Conservation (phyloP, 37 sponge, comb jelly and placozoan genomes). For the Amphimedon queenslandica region DNA sequence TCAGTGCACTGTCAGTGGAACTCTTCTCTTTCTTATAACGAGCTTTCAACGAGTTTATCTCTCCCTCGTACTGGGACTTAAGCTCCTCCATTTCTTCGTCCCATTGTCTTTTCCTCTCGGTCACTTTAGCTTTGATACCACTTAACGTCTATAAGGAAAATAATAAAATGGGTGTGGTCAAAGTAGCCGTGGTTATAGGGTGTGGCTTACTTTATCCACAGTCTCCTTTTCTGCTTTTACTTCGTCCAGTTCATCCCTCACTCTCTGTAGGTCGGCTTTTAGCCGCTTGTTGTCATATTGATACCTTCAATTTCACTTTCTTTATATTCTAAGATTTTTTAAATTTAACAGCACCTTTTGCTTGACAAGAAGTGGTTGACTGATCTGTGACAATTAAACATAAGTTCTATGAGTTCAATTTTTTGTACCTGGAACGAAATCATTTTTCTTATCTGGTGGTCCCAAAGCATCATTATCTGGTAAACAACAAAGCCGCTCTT, state of each 20-base stretch:
- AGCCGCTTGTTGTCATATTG: too few species aligned
- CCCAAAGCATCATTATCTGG: too few species aligned
- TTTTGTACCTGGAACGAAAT: too few species aligned
- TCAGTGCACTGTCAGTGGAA: conserved; percentile 21
- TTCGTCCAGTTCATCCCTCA: conserved; percentile 72
- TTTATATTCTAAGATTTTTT: too few species aligned
- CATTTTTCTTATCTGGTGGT: too few species aligned
- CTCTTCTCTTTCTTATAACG: conserved; percentile 59
- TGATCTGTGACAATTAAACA: too few species aligned
- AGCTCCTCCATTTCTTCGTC: conserved; percentile 84
- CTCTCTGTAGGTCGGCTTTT: conserved; percentile 47
- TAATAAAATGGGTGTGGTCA: conserved; percentile 1
- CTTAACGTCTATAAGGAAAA: conserved; percentile 39
- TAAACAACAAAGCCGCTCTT: too few species aligned
- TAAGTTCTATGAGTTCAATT: too few species aligned
- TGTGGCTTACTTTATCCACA: conserved; percentile 46
- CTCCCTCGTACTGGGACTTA: conserved; percentile 56
- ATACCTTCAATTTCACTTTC: too few species aligned
- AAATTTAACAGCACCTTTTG: too few species aligned
- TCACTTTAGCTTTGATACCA: conserved; percentile 58
- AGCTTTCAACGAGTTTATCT: conserved; percentile 46
- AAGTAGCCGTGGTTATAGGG: neutral
- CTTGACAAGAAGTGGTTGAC: too few species aligned
- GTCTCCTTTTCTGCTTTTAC: conserved; percentile 72
- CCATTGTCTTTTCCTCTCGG: conserved; percentile 58